phyloP scores from a whole-genome alignment of 2,888 invertebrate species.

The Plagodis pulveraria region DNA sequence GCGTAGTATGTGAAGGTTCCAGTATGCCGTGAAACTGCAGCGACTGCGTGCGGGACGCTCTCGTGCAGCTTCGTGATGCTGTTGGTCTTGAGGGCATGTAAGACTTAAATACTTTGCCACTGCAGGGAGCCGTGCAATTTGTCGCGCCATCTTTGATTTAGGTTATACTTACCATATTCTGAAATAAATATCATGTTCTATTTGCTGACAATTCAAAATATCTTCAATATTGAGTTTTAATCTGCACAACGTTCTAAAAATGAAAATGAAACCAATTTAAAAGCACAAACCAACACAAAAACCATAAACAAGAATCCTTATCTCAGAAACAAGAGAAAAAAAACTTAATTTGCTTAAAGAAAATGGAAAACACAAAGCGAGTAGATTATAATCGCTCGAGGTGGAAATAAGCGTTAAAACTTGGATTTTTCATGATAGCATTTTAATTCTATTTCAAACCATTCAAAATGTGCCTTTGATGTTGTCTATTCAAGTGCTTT shows the following conservation, averaged over 20 bases:
- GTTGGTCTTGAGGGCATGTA: too few relatives aligned
- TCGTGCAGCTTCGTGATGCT: too few relatives aligned
- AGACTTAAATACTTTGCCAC: too few relatives aligned
- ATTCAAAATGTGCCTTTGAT: conserved; percentile 9
- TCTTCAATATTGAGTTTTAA: not conserved
- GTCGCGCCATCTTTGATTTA: too few relatives aligned
- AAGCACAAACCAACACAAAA: conserved; percentile 18
- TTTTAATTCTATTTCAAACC: conserved; percentile 24
- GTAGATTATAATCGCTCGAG: conserved; percentile 28
- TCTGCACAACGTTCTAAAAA: not conserved
- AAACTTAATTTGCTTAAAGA: conserved; percentile 28
- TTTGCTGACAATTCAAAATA: too few relatives aligned
- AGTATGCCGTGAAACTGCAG: too few relatives aligned
- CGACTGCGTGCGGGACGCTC: too few relatives aligned
- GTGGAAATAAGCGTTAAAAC: conserved; percentile 27
- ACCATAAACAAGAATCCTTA: conserved; percentile 23
- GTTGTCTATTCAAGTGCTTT: not conserved
- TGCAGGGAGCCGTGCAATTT: too few relatives aligned
- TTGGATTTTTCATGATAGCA: conserved; percentile 16
- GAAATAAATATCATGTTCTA: too few relatives aligned
- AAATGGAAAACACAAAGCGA: conserved; percentile 28
- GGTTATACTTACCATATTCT: too few relatives aligned
- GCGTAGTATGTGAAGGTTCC: too few relatives aligned
- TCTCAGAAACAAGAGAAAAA: conserved; percentile 21
- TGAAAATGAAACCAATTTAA: conserved; percentile 7